Conservation (phyloP, 2,888 invertebrate genomes). For the Diaperis boleti region DNA sequence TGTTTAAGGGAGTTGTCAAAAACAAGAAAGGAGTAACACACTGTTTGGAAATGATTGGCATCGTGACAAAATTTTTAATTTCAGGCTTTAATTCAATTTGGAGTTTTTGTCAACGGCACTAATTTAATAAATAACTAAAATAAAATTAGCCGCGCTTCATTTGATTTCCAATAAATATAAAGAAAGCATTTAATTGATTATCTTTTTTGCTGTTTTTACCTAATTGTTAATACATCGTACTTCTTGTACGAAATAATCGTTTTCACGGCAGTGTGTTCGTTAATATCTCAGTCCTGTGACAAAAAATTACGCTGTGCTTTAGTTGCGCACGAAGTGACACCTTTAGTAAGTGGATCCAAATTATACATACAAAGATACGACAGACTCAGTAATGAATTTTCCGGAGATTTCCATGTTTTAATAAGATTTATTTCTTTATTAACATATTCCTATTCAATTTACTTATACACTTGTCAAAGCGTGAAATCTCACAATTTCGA, state of each 20-base stretch:
- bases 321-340: slow-evolving; percentile 44
- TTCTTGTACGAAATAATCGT: slow-evolving; percentile 43
- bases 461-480: slow-evolving; percentile 24
- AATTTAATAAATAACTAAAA: slow-evolving; percentile 43
- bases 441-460: slow-evolving; percentile 9
- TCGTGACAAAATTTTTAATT: slow-evolving; percentile 26
- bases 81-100: slow-evolving; percentile 28
- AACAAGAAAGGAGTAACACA: background rate
- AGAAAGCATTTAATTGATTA: slow-evolving; percentile 44
- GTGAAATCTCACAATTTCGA: slow-evolving; percentile 6
- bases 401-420: slow-evolving; percentile 10
- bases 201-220: slow-evolving; percentile 28
- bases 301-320: slow-evolving; percentile 38
- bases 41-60: background rate
- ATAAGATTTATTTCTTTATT: slow-evolving; percentile 13
- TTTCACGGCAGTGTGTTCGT: slow-evolving; percentile 42
- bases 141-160: slow-evolving; percentile 35
- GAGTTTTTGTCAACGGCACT: slow-evolving; percentile 30
- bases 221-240: slow-evolving; percentile 36
- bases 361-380: slow-evolving; percentile 15
- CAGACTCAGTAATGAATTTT: slow-evolving; percentile 7
- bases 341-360: slow-evolving; percentile 37
- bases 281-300: slow-evolving; percentile 17
- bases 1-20: background rate
- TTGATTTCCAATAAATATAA: slow-evolving; percentile 39